phyloP scores from a whole-genome alignment of 2,797 vertebrate genomes.

The Hippocampus kuda region DNA sequence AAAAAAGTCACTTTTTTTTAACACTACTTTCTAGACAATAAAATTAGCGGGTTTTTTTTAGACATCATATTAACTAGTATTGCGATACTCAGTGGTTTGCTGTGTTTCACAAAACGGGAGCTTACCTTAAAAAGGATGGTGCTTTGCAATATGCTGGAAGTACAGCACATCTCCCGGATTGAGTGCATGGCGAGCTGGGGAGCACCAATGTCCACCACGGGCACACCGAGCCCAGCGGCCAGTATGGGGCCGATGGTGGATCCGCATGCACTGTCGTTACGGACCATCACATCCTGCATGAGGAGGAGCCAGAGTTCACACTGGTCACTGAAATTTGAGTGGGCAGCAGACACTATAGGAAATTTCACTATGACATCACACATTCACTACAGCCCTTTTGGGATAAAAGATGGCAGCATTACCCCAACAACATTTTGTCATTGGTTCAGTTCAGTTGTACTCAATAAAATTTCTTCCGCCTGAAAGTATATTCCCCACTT shows the following conservation, averaged over 20 bases:
- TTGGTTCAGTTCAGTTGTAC: too few relatives aligned
- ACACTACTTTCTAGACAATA: too few relatives aligned
- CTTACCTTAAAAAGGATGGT: constrained; percentile 85
- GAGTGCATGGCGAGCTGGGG: constrained; percentile 97
- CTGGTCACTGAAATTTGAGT: not conserved
- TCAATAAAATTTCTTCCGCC: too few relatives aligned
- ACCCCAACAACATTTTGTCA: too few relatives aligned
- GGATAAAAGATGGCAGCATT: too few relatives aligned
- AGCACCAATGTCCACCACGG: constrained; percentile 83
- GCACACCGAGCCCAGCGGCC: constrained; percentile 81
- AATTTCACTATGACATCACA: not conserved
- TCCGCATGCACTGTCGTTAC: constrained; percentile 87
- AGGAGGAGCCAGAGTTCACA: not conserved
- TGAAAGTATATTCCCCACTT: too few relatives aligned
- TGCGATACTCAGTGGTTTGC: not conserved
- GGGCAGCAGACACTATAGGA: not conserved
- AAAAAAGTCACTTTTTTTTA: too few relatives aligned
- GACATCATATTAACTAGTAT: not conserved
- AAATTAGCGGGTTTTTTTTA: too few relatives aligned
- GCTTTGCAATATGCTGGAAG: constrained; percentile 83
- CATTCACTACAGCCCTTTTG: too few relatives aligned
- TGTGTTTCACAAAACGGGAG: not conserved
- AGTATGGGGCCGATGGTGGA: constrained; percentile 92
- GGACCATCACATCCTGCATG: constrained; percentile 88
- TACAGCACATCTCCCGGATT: constrained; percentile 95